phyloP scores from a whole-genome alignment of 30 jellyfish, hydroid and myxozoan genomes.

The Chrysaora quinquecirrha region DNA sequence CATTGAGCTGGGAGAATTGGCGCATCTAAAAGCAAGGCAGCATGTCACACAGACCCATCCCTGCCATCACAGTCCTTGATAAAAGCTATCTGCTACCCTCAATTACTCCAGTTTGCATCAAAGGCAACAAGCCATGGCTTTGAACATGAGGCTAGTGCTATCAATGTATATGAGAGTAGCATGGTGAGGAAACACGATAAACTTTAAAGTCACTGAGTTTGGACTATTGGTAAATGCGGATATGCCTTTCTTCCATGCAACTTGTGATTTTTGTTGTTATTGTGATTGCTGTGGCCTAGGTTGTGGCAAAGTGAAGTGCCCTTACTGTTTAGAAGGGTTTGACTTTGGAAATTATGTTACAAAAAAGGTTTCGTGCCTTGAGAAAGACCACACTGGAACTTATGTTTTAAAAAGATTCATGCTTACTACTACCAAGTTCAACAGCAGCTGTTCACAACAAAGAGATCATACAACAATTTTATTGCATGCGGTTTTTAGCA shows the following conservation, averaged over 20 bases:
- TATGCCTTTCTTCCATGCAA: constrained; percentile 36
- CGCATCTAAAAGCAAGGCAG: constrained; percentile 58
- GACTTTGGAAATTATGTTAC: constrained; percentile 8
- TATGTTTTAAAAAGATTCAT: constrained; percentile 5
- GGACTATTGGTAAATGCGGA: constrained; percentile 32
- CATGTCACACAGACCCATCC: constrained; percentile 52
- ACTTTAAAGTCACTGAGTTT: constrained; percentile 27
- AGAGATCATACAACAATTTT: not conserved
- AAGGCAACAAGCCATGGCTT: constrained; percentile 48
- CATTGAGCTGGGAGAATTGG: constrained; percentile 60
- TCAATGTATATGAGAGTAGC: constrained; percentile 24
- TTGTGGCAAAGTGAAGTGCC: constrained; percentile 50
- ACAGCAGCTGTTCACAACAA: constrained; percentile 30
- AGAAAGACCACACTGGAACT: constrained; percentile 13
- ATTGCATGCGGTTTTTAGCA: constrained; percentile 3
- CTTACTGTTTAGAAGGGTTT: constrained; percentile 47
- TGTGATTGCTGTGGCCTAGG: constrained; percentile 56
- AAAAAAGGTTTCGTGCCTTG: constrained; percentile 29
- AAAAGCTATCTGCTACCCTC: constrained; percentile 58
- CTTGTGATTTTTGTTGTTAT: constrained; percentile 16
- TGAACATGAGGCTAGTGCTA: constrained; percentile 49
- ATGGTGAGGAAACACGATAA: constrained; percentile 27
- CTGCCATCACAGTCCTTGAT: constrained; percentile 69
- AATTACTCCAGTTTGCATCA: constrained; percentile 28
- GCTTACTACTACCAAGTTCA: constrained; percentile 55